Evolutionary conservation across 2,797 vertebrate genomes (phyloP), one percentile per base, ranked within the genome.

Genomic region (Glyptemys insculpta): DNA sequence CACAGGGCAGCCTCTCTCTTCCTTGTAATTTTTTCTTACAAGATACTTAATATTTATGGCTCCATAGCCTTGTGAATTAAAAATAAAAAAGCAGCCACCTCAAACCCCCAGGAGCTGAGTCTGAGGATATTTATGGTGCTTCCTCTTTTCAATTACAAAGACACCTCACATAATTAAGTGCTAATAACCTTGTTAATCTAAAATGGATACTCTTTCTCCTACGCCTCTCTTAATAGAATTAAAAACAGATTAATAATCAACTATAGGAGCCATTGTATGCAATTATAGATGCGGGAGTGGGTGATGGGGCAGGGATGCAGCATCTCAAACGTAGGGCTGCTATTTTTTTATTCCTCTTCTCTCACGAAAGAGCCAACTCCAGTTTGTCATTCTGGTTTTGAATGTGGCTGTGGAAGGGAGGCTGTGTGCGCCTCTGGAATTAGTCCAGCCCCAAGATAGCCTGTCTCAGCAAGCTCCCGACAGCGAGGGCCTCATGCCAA

Each of bases 131-230:
- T 97, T 92, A 95, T 68, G 92, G 93, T 1, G 37, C 92, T 97
- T 93, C 93, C 85, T 93, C 95, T 97, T 98, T 98, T 97, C 97
- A 98, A 97, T 98, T 98, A 97, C 92, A 95, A 81, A 91, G 97
- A 94, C 95, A 97, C 96, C 94, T 93, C 96, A 94, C 95, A 88
- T 97, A 97, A 98, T 98, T 94, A 98, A 97, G 95, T 96, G 96
- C 97, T 98, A 97, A 98, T 97, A 98, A 97, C 96, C 96, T 96
- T 97, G 97, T 98, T 98, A 96, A 97, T 97, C 97, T 97, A 94
- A 97, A 97, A 97, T 96, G 96, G 96, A 96, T 98, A 95, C 96
- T 97, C 95, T 97, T 96, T 95, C 95, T 98, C 95, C 96, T 92
- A 96, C 96, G 96, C 97, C 91, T 95, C 94, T 94, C 93, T 86